Percentiles rank a stretch among this genome's conserved stretches.
Evolutionary conservation across 2,113 vertebrate genomes (phyloP).

Genomic region (Chaetorhynchus papuensis): DNA sequence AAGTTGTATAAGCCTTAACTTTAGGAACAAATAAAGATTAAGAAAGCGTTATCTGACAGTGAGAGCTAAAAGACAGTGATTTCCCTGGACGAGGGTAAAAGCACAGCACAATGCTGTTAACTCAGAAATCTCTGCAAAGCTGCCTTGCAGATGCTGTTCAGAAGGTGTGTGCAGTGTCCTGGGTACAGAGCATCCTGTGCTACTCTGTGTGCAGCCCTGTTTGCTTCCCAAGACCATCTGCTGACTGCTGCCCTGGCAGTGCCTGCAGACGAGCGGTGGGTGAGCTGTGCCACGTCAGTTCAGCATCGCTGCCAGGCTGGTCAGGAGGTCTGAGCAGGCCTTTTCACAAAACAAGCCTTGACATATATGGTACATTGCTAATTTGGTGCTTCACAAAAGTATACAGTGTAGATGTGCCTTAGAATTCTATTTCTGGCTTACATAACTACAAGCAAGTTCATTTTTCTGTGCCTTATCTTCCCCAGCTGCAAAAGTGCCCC

Average conservation of each 20-base stretch:
- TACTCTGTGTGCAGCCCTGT: accelerated
- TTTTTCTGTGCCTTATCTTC: neutral
- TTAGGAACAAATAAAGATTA: neutral
- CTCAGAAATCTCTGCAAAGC: neutral
- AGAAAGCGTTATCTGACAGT: neutral
- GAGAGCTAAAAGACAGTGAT: neutral
- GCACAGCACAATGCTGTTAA: neutral
- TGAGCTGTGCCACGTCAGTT: neutral
- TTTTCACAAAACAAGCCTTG: neutral
- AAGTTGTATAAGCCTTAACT: neutral
- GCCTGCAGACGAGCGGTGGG: neutral
- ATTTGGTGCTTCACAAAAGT: neutral
- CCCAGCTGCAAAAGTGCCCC: neutral
- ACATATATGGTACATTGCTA: neutral
- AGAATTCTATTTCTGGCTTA: neutral
- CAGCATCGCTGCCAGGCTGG: neutral
- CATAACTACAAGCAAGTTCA: neutral
- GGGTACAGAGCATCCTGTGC: neutral
- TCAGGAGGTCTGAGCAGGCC: neutral
- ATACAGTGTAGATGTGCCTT: neutral
- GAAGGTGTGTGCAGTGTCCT: neutral
- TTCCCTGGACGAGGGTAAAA: neutral
- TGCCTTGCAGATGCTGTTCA: neutral
- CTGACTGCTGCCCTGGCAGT: neutral
- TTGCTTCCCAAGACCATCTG: neutral